Evolutionary conservation across 2,113 vertebrate species (phyloP), one percentile per base, ranked within the genome.

Genomic region (Nothoprocta pentlandii): DNA sequence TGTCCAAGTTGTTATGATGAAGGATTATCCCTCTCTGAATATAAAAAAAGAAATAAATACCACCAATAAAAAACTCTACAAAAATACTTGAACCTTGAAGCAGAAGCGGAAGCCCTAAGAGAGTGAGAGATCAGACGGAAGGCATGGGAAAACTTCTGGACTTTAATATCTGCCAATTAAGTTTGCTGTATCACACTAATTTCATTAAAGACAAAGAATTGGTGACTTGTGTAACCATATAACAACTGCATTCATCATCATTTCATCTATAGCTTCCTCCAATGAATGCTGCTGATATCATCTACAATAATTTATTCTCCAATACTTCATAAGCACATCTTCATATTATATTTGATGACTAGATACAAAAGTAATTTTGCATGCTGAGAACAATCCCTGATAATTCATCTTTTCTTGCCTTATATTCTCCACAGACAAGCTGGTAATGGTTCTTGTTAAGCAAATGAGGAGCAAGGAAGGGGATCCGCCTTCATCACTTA

Each of bases 191-290:
- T 11, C 17, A 77, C 21, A 39, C 12, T 44, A 39, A 12, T 53
- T 63, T 30, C 4, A n/a, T 70, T 79, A 87, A 86, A 54, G 66
- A 28, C 49, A 78, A 94, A 90, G 79, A 84, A n/a, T 70, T 89
- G 63, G 74, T 80, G 59, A 34, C 81, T 84, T 86, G 30, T 36
- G 22, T 63, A 96, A 74, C 59, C 63, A 83, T 49, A 61, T 59
- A 76, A 74, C n/a, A 34, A 69, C 87, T 42, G 56, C 28, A 47
- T 68, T 93, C 34, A 85, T 93, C 53, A 80, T 69, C 32, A 90
- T 80, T 42, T 32, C 46, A 88, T 71, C 4, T 80, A 53, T 34
- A 75, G 2, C 34, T 91, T 84, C 34, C 30, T 80, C 5, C 30
- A 56, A 47, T 9, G 22, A 30, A 75, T 75, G 51, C 21, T 67